Percentiles rank a stretch among this genome's conserved stretches.
Conservation (phyloP, 2,888 invertebrate species). For the Trachelus tabidus region DNA sequence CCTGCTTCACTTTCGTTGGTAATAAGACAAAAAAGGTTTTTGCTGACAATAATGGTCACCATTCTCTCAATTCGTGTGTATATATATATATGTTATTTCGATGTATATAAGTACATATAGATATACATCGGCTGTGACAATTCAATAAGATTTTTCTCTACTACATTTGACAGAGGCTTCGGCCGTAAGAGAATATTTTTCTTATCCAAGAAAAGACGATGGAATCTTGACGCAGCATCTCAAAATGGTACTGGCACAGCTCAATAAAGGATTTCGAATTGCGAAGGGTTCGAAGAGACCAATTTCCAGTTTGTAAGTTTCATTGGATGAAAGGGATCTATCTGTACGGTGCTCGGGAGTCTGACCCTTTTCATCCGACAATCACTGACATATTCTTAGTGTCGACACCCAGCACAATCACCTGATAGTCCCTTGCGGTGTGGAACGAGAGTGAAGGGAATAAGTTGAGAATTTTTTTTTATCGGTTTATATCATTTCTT, state of each 20-base stretch:
- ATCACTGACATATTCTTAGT: not conserved
- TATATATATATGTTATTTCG: too few relatives aligned
- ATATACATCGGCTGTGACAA: not conserved
- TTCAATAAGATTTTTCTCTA: not conserved
- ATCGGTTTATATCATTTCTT: too few relatives aligned
- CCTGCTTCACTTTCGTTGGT: not conserved
- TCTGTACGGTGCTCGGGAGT: not conserved
- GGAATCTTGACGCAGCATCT: not conserved
- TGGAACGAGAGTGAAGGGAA: not conserved
- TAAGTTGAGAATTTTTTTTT: not conserved
- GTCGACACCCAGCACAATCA: not conserved
- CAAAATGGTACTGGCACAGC: not conserved
- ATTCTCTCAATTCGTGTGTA: not conserved
- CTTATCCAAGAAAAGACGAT: not conserved
- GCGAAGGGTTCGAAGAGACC: not conserved
- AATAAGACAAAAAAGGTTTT: not conserved
- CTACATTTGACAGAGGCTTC: not conserved
- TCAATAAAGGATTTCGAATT: not conserved
- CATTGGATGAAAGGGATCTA: not conserved
- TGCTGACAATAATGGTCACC: not conserved
- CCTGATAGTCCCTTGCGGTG: not conserved
- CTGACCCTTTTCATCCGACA: not conserved
- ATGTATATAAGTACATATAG: not conserved
- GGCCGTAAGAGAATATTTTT: not conserved
- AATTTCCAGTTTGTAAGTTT: not conserved